Percentiles rank a stretch among this genome's conserved stretches.
Evolutionary conservation across 2,888 invertebrate species (phyloP).

Genomic region (Tetragnatha montana): DNA sequence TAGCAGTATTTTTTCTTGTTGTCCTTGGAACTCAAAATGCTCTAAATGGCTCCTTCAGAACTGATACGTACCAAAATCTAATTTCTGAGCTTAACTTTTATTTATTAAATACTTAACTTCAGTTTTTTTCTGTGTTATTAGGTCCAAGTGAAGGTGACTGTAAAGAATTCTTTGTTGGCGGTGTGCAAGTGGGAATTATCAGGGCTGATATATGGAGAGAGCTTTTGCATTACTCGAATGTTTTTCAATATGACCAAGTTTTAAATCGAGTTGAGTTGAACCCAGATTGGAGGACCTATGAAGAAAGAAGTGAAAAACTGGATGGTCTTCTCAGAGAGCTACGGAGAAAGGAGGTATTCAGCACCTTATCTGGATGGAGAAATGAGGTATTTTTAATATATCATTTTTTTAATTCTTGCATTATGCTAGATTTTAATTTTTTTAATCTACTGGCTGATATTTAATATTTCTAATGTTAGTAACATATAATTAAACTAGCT

Average conservation of each 20-base stretch:
- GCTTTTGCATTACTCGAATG: constrained; percentile 87
- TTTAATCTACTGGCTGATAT: too few species aligned
- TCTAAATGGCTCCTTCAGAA: too few species aligned
- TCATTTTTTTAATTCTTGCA: neutral
- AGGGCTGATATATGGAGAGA: constrained; percentile 87
- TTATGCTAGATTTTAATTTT: too few species aligned
- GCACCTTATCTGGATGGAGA: constrained; percentile 85
- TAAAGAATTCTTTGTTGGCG: constrained; percentile 85
- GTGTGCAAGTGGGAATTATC: constrained; percentile 91
- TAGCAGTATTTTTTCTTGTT: too few species aligned
- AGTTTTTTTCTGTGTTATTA: constrained; percentile 1
- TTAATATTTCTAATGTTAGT: too few species aligned
- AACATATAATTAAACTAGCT: too few species aligned
- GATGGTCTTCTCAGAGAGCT: constrained; percentile 87
- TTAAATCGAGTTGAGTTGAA: constrained; percentile 87
- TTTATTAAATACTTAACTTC: neutral
- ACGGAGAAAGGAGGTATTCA: constrained; percentile 85
- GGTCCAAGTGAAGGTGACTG: constrained; percentile 61
- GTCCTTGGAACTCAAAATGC: too few species aligned
- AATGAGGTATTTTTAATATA: constrained; percentile 83
- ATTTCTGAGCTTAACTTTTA: too few species aligned
- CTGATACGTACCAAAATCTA: too few species aligned
- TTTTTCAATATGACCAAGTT: constrained; percentile 75
- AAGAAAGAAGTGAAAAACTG: constrained; percentile 85
- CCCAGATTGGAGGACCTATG: constrained; percentile 90